These are phyloP conservation scores for Urophycis tenuis DNA, from an alignment of 2,797 vertebrate species.

Conservation along the genomic window DNA sequence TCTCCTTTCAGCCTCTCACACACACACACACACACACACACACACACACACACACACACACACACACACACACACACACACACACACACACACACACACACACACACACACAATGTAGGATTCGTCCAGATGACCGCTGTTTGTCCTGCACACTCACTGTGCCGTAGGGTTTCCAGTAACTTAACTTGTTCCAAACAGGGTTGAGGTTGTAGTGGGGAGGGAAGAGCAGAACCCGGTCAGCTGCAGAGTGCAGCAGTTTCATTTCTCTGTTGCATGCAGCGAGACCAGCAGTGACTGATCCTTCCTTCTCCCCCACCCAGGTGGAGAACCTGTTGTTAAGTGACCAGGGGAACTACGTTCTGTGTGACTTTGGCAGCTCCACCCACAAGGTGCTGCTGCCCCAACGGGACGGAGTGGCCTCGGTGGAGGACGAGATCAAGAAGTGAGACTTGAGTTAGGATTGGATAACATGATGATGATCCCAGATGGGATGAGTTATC, in stretches of 20 bases:
- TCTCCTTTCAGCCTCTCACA: not conserved
- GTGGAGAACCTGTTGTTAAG: constrained; percentile 96
- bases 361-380: constrained; percentile 96
- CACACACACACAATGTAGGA: not conserved
- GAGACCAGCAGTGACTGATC: not conserved
- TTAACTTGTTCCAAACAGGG: not conserved
- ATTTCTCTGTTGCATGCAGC: not conserved
- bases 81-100: not conserved
- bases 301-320: constrained; percentile 52
- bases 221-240: not conserved
- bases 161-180: too few relatives aligned
- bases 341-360: constrained; percentile 88
- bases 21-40: not conserved
- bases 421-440: constrained; percentile 97
- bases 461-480: not conserved
- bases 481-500: not conserved
- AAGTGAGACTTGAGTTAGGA: constrained; percentile 70
- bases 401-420: constrained; percentile 88
- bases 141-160: not conserved
- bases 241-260: not conserved
- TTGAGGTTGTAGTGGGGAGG: not conserved
- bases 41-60: not conserved
- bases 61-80: not conserved
- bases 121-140: not conserved
- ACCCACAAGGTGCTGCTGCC: constrained; percentile 90